A percentile compares a stretch with the other conserved stretches of the same genome.
Evolutionary conservation across 2,888 invertebrate genomes (phyloP).

Genomic region (Cheilosia urbana): DNA sequence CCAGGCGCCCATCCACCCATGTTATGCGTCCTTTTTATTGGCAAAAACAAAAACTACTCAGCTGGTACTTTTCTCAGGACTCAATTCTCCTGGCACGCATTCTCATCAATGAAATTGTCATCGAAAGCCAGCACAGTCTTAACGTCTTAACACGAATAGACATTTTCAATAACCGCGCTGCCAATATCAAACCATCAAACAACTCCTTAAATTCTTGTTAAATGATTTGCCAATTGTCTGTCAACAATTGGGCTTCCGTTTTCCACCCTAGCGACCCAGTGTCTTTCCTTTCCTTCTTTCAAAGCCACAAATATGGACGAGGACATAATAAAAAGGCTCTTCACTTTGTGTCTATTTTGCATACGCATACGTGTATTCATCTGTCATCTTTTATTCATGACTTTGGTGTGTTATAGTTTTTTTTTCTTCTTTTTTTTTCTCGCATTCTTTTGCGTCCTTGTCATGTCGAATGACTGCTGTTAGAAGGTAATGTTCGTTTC

Average conservation of each 20-base stretch:
- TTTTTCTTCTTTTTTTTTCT: background rate
- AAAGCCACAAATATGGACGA: constrained; percentile 34
- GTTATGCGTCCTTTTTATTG: too few relatives aligned
- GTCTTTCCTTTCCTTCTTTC: constrained; percentile 10
- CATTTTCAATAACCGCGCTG: constrained; percentile 26
- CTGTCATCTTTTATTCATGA: constrained; percentile 60
- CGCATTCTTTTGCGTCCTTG: background rate
- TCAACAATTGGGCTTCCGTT: constrained; percentile 28
- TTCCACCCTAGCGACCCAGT: background rate
- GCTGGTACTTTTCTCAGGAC: too few relatives aligned
- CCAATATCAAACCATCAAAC: constrained; percentile 4
- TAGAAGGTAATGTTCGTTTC: constrained; percentile 31
- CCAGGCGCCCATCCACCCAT: background rate
- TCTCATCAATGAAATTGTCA: constrained; percentile 32
- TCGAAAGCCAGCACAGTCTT: constrained; percentile 2
- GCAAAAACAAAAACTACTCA: too few relatives aligned
- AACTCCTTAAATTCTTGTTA: constrained; percentile 40
- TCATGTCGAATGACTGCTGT: constrained; percentile 15
- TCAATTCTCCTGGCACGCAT: constrained; percentile 15
- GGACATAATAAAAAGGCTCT: constrained; percentile 49
- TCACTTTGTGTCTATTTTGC: constrained; percentile 56
- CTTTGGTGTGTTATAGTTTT: constrained; percentile 48
- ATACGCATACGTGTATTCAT: constrained; percentile 35
- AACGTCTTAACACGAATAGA: constrained; percentile 4
- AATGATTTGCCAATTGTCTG: constrained; percentile 53